Percentiles rank a stretch among this genome's conserved stretches.
phyloP scores from a whole-genome alignment of 2,113 vertebrate species.

The Bagarius yarrelli region DNA sequence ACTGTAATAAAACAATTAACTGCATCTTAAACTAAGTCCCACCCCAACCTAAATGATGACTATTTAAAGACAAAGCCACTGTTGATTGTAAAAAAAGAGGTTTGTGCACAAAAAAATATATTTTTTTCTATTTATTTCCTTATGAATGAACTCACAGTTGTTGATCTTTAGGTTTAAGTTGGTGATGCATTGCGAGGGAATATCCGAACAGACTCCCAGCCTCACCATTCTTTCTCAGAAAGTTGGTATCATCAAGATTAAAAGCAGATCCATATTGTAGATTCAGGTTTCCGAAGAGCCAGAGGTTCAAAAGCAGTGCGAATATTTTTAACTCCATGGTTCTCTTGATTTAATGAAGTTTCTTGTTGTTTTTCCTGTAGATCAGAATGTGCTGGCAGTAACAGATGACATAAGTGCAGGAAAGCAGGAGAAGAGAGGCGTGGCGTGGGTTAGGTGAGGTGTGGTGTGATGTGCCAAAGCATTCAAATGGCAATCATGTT shows the following conservation, averaged over 20 bases:
- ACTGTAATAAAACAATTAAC: not conserved
- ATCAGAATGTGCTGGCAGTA: not conserved
- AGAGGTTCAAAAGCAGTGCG: conserved; percentile 38
- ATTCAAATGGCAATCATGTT: not conserved
- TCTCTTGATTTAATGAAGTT: not conserved
- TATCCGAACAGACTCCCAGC: conserved; percentile 83
- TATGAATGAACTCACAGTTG: conserved; percentile 76
- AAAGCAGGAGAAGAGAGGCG: conserved; percentile 1
- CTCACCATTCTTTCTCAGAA: conserved; percentile 76
- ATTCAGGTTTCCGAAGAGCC: conserved; percentile 41
- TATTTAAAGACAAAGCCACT: not conserved
- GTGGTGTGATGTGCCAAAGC: not conserved
- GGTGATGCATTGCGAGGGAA: conserved; percentile 85
- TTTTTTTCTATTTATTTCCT: not conserved
- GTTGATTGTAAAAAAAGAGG: not conserved
- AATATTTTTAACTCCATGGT: conserved; percentile 6
- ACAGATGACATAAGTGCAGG: not conserved
- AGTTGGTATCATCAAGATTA: conserved; percentile 78
- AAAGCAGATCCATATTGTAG: conserved; percentile 65
- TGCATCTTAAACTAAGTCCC: not conserved
- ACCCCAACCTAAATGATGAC: not conserved
- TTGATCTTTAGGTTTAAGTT: conserved; percentile 74
- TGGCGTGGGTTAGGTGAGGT: not conserved
- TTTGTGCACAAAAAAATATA: not conserved
- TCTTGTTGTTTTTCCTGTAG: not conserved